Evolutionary conservation across 2,888 invertebrate genomes (phyloP).

Genomic region (Papilio gigon): DNA sequence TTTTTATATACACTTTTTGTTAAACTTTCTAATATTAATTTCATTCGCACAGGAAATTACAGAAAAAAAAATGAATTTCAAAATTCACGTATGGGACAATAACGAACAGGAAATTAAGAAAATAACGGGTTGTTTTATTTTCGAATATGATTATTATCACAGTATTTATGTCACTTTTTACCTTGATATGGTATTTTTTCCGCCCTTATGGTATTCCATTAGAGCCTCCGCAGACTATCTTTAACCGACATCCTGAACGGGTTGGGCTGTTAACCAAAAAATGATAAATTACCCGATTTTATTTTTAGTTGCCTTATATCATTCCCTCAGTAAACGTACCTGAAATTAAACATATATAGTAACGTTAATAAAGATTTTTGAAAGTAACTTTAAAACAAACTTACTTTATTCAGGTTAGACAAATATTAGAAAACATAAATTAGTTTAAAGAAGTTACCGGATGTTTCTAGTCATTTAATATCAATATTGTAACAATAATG

Average conservation of each 20-base stretch:
- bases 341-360: neutral
- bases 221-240: too few relatives aligned
- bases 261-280: too few relatives aligned
- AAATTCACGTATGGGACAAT: constrained; percentile 11
- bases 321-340: constrained; percentile 13
- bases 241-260: too few relatives aligned
- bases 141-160: neutral
- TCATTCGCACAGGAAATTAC: constrained; percentile 28
- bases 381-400: too few relatives aligned
- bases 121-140: neutral
- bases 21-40: constrained; percentile 28
- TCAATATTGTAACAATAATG: neutral
- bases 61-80: constrained; percentile 26
- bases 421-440: neutral
- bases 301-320: neutral
- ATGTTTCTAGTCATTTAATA: neutral
- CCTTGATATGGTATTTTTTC: too few relatives aligned
- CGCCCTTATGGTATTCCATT: constrained; percentile 2
- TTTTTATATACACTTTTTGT: constrained; percentile 26
- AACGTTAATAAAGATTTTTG: neutral
- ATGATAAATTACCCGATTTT: neutral
- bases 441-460: neutral
- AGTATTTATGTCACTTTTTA: neutral
- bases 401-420: too few relatives aligned
- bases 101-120: constrained; percentile 31